Base-by-base conservation (phyloP, 64 coral and sea anemone genomes). In the Stichodactyla mertensii region DNA sequence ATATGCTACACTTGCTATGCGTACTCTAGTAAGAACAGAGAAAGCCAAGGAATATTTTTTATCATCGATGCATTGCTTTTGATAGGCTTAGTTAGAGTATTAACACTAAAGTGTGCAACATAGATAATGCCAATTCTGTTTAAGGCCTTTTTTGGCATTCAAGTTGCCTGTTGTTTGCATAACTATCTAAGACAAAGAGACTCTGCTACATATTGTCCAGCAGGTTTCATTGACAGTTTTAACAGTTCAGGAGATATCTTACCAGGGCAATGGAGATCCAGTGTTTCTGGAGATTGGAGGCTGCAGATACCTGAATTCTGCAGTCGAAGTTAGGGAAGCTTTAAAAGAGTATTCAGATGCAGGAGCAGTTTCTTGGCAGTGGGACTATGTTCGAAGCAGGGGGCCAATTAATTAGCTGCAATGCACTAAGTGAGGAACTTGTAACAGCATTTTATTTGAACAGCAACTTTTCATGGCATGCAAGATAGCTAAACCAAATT, bases 321-420 rank as follows among this genome's bases (percentile, higher is more conserved):
- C 89, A 80, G 54, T 91, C 57, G 83, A 91, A 66, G 78, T 86
- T 56, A 78, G 84, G 78, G 57, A 91, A 64, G 89, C 67, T 78
- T 86, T 86, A 60, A 86, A 71, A 57, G 83, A 91, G 54, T 91
- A 91, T 19, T 91, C 89, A 87, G 71, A 87, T 87, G 85, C 85
- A 82, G 85, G 85, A 86, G 83, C 85, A 87, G 84, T 91, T 64
- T 84, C 84, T 0, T 91, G 85, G 90, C 90, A 91, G 36, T 91
- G 90, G 90, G 86, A 91, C 71, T 82, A 91, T 31, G 88, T 89
- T 26, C 58, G 78, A 89, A 89, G 88, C 77, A 89, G 79, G 61
- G 88, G 57, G 20, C 77, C 56, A 57, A 4, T 57, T 57, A 7
- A 57, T 57, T 57, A 57, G 56, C 13, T 57, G 3, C 56, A 57